Conservation (phyloP, 2,797 vertebrate species). For the Sparidentex hasta region DNA sequence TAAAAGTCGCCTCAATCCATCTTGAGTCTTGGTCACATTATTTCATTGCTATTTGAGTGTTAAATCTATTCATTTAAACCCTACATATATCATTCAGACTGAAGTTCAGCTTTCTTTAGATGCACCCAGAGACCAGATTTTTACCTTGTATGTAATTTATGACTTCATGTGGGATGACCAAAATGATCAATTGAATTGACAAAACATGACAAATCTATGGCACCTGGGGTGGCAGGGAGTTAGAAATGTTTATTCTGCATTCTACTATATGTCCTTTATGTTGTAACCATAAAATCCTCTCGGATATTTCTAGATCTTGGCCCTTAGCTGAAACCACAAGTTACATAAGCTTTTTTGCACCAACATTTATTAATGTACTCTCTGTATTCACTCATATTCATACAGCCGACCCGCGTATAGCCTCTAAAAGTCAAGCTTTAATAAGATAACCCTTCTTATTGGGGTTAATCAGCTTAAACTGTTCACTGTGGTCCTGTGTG, state of each 20-base stretch:
- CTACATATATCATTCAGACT: background rate
- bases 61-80: background rate
- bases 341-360: constrained; percentile 27
- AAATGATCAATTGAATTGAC: background rate
- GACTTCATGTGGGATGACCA: background rate
- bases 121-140: no score
- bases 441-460: constrained; percentile 65
- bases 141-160: background rate
- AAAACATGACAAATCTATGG: background rate
- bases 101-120: background rate
- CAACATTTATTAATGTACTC: constrained; percentile 17
- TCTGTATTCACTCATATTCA: constrained; percentile 28
- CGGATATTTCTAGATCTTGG: constrained; percentile 7
- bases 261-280: background rate
- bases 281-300: background rate
- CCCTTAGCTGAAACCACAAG: constrained; percentile 16
- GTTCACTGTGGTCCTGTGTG: constrained; percentile 44
- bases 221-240: background rate
- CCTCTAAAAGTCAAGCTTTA: constrained; percentile 56
- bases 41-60: background rate
- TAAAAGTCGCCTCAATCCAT: no score
- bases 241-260: no score
- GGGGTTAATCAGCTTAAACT: constrained; percentile 75
- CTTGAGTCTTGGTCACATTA: no score
- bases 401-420: background rate